Conservation (phyloP, 2,888 invertebrate species). For the Alsophila aescularia region DNA sequence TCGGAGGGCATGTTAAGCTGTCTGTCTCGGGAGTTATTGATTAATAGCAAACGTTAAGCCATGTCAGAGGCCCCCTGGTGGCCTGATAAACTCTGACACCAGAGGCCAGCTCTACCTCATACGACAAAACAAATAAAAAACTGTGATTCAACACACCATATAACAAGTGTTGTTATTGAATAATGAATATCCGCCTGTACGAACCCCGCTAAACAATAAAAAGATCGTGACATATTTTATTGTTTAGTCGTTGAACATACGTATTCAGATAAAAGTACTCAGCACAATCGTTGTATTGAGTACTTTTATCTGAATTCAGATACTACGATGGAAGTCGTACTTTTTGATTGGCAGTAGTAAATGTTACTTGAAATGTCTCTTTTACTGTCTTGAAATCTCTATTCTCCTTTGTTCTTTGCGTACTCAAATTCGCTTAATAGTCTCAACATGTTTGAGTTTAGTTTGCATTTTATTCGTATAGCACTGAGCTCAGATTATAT, state of each 20-base stretch:
- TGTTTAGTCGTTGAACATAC: slow-evolving; percentile 12
- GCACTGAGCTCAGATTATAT: too few relatives aligned
- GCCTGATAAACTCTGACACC: too few relatives aligned
- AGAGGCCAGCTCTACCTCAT: too few relatives aligned
- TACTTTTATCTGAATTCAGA: slow-evolving; percentile 1
- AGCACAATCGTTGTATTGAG: slow-evolving; percentile 4
- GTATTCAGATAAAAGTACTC: too few relatives aligned
- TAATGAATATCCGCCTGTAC: slow-evolving; percentile 16
- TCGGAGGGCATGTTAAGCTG: too few relatives aligned
- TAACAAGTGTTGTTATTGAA: slow-evolving; percentile 13
- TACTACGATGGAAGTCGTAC: slow-evolving; percentile 1
- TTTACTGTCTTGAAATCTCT: too few relatives aligned
- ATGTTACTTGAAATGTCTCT: background rate
- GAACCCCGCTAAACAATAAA: slow-evolving; percentile 16
- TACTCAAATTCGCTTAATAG: background rate
- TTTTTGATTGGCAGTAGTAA: background rate
- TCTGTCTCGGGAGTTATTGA: too few relatives aligned
- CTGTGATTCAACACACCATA: slow-evolving; percentile 9
- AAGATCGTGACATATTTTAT: slow-evolving; percentile 23
- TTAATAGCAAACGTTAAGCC: too few relatives aligned
- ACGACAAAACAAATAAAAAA: too few relatives aligned
- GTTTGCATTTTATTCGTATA: background rate
- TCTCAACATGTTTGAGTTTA: background rate
- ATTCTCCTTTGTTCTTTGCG: background rate
- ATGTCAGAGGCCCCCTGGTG: too few relatives aligned